Percentiles rank a stretch among this genome's conserved stretches.
phyloP scores from a whole-genome alignment of 1,140 invertebrate species.

The Calliopsis andreniformis region DNA sequence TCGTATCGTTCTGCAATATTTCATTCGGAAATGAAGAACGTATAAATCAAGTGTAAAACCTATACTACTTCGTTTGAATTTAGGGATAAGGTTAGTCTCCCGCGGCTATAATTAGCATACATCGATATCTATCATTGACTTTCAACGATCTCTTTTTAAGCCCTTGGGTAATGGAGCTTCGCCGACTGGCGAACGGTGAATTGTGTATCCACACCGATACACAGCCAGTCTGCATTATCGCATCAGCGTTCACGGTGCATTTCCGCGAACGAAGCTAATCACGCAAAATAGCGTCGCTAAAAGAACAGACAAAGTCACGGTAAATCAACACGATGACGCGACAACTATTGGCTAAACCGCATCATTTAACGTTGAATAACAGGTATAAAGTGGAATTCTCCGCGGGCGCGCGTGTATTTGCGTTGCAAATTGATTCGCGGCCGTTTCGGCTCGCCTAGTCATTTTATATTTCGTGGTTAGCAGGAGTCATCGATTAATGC shows the following conservation, averaged over 20 bases:
- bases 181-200: neutral
- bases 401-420: no score
- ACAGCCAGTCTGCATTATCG: neutral
- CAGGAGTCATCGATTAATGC: neutral
- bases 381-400: neutral
- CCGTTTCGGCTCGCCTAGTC: neutral
- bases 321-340: slow-evolving; percentile 6
- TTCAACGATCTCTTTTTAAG: neutral
- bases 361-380: neutral
- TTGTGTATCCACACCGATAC: neutral
- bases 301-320: neutral
- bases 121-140: neutral
- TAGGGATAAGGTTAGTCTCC: no score
- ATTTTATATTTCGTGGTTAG: neutral
- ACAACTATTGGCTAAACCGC: slow-evolving; percentile 15
- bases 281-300: neutral
- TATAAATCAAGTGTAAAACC: neutral
- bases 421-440: neutral
- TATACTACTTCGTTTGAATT: no score
- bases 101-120: neutral
- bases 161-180: no score
- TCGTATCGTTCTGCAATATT: no score
- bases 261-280: slow-evolving; percentile 44
- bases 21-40: no score
- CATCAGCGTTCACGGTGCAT: slow-evolving; percentile 12